Conservation (phyloP, 2,888 invertebrate species). For the Invenusta paracnida region DNA sequence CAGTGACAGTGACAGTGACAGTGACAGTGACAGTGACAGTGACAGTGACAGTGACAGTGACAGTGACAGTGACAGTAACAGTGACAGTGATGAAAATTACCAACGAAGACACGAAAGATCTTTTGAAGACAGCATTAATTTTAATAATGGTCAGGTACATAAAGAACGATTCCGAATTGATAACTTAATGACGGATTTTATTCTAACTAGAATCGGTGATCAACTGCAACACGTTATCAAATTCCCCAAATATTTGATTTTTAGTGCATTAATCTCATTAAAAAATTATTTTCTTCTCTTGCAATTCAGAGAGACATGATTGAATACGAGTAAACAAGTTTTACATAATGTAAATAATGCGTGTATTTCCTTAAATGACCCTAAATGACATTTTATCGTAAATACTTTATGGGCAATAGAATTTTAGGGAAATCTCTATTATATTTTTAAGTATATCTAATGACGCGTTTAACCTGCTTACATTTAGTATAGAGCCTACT, state of each 20-base stretch:
- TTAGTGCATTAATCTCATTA: neutral
- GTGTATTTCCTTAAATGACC: neutral
- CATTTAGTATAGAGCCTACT: neutral
- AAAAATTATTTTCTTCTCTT: too few relatives aligned
- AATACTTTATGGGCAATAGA: neutral
- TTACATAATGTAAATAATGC: neutral
- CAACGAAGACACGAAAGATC: neutral
- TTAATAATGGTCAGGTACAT: neutral
- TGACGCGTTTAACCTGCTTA: neutral
- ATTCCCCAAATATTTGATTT: neutral
- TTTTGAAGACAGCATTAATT: neutral
- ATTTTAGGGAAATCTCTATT: neutral
- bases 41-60: too few relatives aligned
- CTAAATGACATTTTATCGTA: neutral
- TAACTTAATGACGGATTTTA: neutral
- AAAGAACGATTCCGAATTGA: neutral
- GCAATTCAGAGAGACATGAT: too few relatives aligned
- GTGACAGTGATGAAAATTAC: neutral
- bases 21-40: too few relatives aligned
- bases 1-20: too few relatives aligned
- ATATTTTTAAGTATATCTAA: neutral
- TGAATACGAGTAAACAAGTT: neutral
- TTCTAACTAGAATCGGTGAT: neutral
- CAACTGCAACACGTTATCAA: neutral
- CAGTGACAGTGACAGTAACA: too few relatives aligned